Percentiles rank a stretch among this genome's conserved stretches.
phyloP scores from a whole-genome alignment of 2,888 invertebrate genomes.

The Napeogenes sylphis region DNA sequence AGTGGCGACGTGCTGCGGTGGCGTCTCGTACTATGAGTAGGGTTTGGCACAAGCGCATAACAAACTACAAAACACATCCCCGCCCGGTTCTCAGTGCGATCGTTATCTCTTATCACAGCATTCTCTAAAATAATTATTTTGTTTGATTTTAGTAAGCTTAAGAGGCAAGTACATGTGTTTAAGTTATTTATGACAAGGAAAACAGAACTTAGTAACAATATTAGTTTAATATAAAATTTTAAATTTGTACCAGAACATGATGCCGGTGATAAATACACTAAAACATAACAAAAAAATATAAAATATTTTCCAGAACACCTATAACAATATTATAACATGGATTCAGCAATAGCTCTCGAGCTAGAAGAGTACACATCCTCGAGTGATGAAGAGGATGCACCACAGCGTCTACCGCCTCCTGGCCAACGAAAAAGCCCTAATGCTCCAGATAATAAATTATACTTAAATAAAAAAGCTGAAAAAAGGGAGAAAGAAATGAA shows the following conservation, averaged over 20 bases:
- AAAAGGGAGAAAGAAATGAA: neutral
- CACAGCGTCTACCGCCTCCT: neutral
- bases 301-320: neutral
- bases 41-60: conserved; percentile 5
- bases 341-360: neutral
- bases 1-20: conserved; percentile 1
- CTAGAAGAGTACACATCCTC: conserved; percentile 1
- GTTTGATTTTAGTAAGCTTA: neutral
- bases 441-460: neutral
- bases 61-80: neutral
- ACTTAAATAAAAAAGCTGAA: neutral
- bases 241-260: no score
- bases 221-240: no score
- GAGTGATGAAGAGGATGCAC: neutral
- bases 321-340: neutral
- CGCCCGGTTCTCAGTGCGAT: neutral
- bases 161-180: neutral
- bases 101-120: neutral
- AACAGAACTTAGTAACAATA: neutral
- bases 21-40: neutral
- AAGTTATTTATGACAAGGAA: neutral
- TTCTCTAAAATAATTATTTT: neutral
- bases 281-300: no score
- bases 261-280: no score
- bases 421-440: neutral